Conservation (phyloP, 2,113 vertebrate species). For the Corapipo altera region DNA sequence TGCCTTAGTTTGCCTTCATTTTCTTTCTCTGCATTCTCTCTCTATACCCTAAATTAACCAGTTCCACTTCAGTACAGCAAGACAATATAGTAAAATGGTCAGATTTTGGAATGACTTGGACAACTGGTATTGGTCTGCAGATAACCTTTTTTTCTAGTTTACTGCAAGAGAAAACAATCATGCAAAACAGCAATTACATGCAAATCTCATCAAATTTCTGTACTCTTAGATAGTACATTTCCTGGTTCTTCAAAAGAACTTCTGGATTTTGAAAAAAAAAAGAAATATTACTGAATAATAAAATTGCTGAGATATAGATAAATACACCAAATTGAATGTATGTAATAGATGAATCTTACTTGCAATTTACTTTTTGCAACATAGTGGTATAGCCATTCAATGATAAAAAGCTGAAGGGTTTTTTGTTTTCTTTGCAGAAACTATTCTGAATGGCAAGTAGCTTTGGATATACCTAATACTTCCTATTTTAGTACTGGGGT, state of each 20-base stretch:
- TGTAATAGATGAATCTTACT: neutral
- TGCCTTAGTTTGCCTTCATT: neutral
- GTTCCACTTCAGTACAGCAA: neutral
- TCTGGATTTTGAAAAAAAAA: neutral
- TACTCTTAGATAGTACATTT: neutral
- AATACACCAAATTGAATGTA: neutral
- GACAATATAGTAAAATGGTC: neutral
- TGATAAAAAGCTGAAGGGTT: accelerated
- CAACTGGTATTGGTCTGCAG: neutral
- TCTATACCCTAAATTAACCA: neutral
- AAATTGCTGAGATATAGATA: neutral
- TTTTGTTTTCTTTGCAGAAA: neutral
- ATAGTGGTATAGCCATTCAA: neutral
- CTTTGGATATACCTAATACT: neutral
- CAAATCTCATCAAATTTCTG: neutral
- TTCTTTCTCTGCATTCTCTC: conserved; percentile 13
- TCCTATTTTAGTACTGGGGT: neutral
- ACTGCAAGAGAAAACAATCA: neutral
- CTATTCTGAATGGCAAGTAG: neutral
- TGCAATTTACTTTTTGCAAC: neutral
- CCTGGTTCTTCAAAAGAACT: neutral
- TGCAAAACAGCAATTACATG: neutral
- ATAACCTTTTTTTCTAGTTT: neutral
- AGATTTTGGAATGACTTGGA: neutral
- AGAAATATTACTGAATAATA: neutral